These are phyloP conservation scores for Dryas iulia DNA, from an alignment of 1,140 invertebrate genomes.

Conservation along the genomic window DNA sequence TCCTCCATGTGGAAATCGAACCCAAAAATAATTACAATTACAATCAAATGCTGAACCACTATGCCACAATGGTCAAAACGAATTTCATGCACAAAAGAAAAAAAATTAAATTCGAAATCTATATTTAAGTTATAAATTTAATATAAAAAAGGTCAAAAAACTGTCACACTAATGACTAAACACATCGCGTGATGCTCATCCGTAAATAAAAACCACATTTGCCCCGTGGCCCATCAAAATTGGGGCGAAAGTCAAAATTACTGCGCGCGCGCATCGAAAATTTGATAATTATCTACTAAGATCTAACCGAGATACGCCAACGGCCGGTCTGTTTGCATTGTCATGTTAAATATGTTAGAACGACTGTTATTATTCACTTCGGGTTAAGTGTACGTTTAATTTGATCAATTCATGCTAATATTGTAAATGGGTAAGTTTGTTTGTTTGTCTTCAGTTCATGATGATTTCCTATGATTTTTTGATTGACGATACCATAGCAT, in stretches of 20 bases:
- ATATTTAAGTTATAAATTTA: too few relatives aligned
- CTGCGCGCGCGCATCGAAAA: conserved; percentile 40
- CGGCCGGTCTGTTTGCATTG: conserved; percentile 41
- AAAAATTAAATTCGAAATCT: too few relatives aligned
- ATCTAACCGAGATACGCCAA: conserved; percentile 52
- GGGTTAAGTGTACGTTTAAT: neutral
- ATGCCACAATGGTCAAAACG: too few relatives aligned
- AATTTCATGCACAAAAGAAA: too few relatives aligned
- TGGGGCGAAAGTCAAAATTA: conserved; percentile 37
- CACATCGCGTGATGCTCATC: conserved; percentile 35
- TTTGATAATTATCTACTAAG: conserved; percentile 37
- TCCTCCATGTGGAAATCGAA: too few relatives aligned
- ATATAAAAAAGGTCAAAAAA: neutral
- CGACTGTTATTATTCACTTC: neutral
- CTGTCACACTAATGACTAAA: conserved; percentile 8
- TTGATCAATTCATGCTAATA: neutral
- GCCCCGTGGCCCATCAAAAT: conserved; percentile 47
- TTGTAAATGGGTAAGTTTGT: too few relatives aligned
- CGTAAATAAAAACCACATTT: conserved; percentile 49
- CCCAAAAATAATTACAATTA: too few relatives aligned
- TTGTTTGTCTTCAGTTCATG: too few relatives aligned
- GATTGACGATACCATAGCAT: too few relatives aligned
- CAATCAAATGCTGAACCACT: too few relatives aligned
- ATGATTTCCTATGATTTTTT: too few relatives aligned
- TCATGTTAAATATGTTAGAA: conserved; percentile 21